Base-by-base conservation (phyloP, 2,797 vertebrate genomes). In the Xiphorhynchus erythropygius region DNA sequence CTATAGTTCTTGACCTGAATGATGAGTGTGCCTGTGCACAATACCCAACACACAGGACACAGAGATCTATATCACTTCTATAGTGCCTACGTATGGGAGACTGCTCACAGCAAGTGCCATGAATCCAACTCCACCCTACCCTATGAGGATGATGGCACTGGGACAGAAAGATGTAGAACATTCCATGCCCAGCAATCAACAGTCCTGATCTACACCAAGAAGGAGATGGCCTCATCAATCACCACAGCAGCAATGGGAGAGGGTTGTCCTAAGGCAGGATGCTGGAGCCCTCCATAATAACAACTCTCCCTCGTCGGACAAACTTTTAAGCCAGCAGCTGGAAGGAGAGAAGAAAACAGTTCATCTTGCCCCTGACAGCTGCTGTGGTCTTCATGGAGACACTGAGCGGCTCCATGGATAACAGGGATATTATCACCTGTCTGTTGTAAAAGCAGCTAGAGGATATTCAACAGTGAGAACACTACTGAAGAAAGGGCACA, bases 61-160 rank as follows among this genome's bases (percentile, higher is more conserved):
- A 35, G 46, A 86, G 41, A 46, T 30, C 16, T 49, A 11, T 0
- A 0, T 42, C 42, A 57, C 49, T 27, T 64, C 56, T 52, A 18
- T 16, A 35, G 4, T 57, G 21, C 10, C 53, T 52, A 53, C 22
- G 47, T 53, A 32, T 1, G 14, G 27, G 55, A 22, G 15, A 50
- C 5, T 13, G 35, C 35, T 89, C 52, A 47, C 23, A 82, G 60
- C 41, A 67, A n/a, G 77, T 14, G 17, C 11, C 21, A 47, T 0
- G 8, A 63, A 75, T 22, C 28, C 55, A 75, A 6, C 37, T 69
- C 49, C 74, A 2, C 27, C 17, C 27, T 10, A 13, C 3, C 12
- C 49, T 3, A 3, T 8, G 13, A 69, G 13, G 28, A 32, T 19
- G 52, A n/a, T 1, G 6, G 30, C 0, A 0, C 1, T 30, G 52